These are phyloP conservation scores for Philotrypesis tridentata DNA, from an alignment of 1,140 invertebrate species.

Conservation along the genomic window DNA sequence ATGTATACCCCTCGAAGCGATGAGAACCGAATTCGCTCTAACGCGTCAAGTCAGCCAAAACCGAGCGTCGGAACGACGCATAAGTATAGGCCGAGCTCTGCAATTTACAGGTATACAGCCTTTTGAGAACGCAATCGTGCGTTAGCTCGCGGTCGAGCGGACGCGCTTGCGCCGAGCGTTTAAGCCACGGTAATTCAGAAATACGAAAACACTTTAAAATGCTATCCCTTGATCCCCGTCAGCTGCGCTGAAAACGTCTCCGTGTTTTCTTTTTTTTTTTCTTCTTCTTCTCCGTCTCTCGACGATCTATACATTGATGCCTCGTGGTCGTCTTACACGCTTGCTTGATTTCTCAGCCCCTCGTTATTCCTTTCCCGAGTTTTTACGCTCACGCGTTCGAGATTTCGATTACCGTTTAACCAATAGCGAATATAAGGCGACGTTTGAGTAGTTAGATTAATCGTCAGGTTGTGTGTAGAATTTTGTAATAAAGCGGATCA, in stretches of 20 bases:
- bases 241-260: conserved; percentile 45
- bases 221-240: conserved; percentile 55
- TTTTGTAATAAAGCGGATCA: too few species aligned
- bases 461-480: too few species aligned
- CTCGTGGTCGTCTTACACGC: background rate
- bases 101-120: too few species aligned
- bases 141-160: background rate
- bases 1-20: too few species aligned
- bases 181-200: conserved; percentile 62
- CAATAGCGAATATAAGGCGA: too few species aligned
- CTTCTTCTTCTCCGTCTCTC: too few species aligned
- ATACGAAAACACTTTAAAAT: conserved; percentile 64
- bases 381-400: background rate
- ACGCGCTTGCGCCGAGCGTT: background rate
- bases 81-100: background rate
- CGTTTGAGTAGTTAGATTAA: too few species aligned
- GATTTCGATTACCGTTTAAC: background rate
- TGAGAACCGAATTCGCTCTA: too few species aligned
- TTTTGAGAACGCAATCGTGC: conserved; percentile 40
- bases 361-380: background rate
- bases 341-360: background rate
- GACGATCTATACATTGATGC: too few species aligned
- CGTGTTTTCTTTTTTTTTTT: too few species aligned
- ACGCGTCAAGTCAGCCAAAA: too few species aligned
- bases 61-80: background rate